Base-by-base conservation (phyloP, 2,888 invertebrate genomes). In the Tupiocoris notatus region DNA sequence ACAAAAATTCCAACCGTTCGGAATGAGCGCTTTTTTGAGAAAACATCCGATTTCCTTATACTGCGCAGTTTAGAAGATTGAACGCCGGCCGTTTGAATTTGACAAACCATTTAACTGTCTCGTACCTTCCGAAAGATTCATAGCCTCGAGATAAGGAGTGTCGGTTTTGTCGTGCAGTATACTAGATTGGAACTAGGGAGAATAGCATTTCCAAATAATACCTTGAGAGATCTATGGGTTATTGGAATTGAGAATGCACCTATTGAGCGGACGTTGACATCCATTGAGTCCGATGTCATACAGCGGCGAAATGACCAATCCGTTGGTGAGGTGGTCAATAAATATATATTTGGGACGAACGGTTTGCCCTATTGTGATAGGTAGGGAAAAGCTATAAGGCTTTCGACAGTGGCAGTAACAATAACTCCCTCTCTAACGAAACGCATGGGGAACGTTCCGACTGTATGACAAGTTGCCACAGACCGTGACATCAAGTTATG, bases 311-410 rank as follows among this genome's bases (percentile, higher is more conserved):
- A 25, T 25, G 70, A 39, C 21, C 23, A 17, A 54, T 7, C 7
- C 23, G 24, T 6, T 9, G 73, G 39, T 61, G 24, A 17, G 67
- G 25, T 20, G 68, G 75, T 39, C 75, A 67, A 75, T 75, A 75
- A 75, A 75, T 75, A 75, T 75, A 75, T 75, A 75, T 75, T 75
- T 75, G 75, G 64, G 39, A 75, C 75, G 75, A 66, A 66, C 61
- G 75, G 75, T 75, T 75, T 75, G 75, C 66, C 66, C 75, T 66
- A 75, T 75, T 75, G 75, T 75, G 39, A 39, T 66, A 75, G 75
- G 75, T 75, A 59, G 75, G 67, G 66, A 39, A 39, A 39, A 39
- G 20, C 75, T 66, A 75, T 75, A 75, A 75, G 66, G 75, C 67
- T 24, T 75, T 67, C 21, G 24, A 63, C 24, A 64, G 23, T 21